These are phyloP conservation scores for Arge pagana DNA, from an alignment of 2,888 invertebrate species.

Conservation along the genomic window DNA sequence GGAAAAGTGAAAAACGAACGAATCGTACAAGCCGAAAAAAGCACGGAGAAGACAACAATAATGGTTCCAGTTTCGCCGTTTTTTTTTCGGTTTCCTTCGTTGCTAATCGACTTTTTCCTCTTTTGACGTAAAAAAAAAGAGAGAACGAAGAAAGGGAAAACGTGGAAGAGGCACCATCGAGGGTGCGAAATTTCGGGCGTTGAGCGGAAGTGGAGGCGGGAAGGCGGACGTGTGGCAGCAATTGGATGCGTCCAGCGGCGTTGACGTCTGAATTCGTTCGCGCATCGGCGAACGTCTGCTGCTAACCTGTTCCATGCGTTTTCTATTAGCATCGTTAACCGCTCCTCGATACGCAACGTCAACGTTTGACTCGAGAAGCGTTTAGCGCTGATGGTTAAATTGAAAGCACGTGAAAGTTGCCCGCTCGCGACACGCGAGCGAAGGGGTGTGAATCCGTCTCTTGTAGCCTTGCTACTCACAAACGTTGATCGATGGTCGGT, in stretches of 20 bases:
- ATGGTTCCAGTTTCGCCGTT: too few relatives aligned
- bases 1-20: not conserved
- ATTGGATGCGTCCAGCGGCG: too few relatives aligned
- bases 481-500: slow-evolving; percentile 26
- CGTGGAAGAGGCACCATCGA: not conserved
- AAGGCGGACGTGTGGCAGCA: not conserved
- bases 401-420: slow-evolving; percentile 2
- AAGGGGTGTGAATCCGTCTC: not conserved
- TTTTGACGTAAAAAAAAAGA: not conserved
- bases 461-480: slow-evolving; percentile 15
- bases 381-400: slow-evolving; percentile 7
- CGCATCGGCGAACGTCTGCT: too few relatives aligned
- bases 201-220: not conserved
- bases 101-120: too few relatives aligned
- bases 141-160: not conserved
- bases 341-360: slow-evolving; percentile 17
- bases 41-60: not conserved
- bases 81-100: too few relatives aligned
- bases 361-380: slow-evolving; percentile 7
- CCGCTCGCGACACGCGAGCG: too few relatives aligned
- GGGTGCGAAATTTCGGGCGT: not conserved
- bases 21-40: not conserved
- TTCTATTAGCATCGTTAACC: slow-evolving; percentile 14
- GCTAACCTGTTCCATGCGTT: not conserved
- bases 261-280: too few relatives aligned